Evolutionary conservation across 2,888 invertebrate species (phyloP).

Genomic region (Trissolcus brochymenae): DNA sequence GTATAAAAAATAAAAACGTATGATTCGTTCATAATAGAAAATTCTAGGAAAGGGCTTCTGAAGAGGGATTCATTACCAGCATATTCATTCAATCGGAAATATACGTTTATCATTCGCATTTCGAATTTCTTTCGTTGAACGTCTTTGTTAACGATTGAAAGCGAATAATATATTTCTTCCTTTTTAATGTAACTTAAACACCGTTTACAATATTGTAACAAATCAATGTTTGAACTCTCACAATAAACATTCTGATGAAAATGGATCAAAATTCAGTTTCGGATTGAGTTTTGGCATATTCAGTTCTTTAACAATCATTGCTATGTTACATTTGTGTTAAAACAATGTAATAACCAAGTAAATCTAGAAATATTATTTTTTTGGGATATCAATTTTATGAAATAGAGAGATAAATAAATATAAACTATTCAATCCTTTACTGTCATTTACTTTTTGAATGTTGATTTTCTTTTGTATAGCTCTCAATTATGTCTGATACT

Average conservation of each 20-base stretch:
- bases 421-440: conserved; percentile 29
- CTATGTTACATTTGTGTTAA: not conserved
- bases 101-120: no score
- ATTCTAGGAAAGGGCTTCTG: no score
- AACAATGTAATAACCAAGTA: not conserved
- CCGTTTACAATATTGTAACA: not conserved
- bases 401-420: conserved; percentile 26
- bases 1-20: no score
- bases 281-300: not conserved
- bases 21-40: no score
- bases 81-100: no score
- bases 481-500: conserved; percentile 48
- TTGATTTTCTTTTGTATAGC: conserved; percentile 42
- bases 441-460: conserved; percentile 38
- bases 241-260: no score
- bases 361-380: conserved; percentile 30
- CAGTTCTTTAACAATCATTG: not conserved
- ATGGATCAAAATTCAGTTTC: not conserved
- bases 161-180: no score
- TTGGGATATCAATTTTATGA: conserved; percentile 21
- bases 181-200: not conserved
- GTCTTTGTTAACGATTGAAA: no score
- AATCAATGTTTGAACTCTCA: not conserved
- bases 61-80: no score
- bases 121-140: no score